These are phyloP conservation scores for Callorhinus ursinus DNA, from an alignment of 2,113 vertebrate species.

Conservation along the genomic window DNA sequence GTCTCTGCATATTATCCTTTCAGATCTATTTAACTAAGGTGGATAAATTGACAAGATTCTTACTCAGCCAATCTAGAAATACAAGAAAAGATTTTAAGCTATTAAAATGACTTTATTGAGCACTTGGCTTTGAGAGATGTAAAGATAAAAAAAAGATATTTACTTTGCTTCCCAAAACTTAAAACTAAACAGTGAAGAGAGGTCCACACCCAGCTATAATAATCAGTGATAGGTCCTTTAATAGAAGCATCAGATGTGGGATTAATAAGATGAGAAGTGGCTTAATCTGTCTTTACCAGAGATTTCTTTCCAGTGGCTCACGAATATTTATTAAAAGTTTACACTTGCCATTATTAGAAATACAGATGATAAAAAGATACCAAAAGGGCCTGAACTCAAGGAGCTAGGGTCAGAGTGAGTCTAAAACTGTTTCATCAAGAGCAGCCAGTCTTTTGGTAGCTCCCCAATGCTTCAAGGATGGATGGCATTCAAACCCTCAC, in stretches of 20 bases:
- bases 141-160: slow-evolving; percentile 11
- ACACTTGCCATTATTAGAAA: not conserved
- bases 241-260: not conserved
- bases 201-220: not conserved
- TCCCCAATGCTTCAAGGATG: not conserved
- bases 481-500: not conserved
- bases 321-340: not conserved
- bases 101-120: slow-evolving; percentile 25
- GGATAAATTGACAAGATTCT: slow-evolving; percentile 23
- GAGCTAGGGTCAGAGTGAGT: not conserved
- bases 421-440: not conserved
- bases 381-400: not conserved
- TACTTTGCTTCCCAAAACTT: not conserved
- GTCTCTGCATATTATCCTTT: not conserved
- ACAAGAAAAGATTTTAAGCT: slow-evolving; percentile 47
- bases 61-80: not conserved
- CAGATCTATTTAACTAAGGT: not conserved
- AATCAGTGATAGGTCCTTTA: not conserved
- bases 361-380: not conserved
- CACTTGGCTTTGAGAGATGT: slow-evolving; percentile 18
- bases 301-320: not conserved
- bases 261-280: not conserved
- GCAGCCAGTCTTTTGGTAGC: not conserved
- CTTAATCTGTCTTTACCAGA: not conserved
- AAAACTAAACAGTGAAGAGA: slow-evolving; percentile 27